phyloP scores from a whole-genome alignment of 2,888 invertebrate species.

The Neoitamus cyanurus region DNA sequence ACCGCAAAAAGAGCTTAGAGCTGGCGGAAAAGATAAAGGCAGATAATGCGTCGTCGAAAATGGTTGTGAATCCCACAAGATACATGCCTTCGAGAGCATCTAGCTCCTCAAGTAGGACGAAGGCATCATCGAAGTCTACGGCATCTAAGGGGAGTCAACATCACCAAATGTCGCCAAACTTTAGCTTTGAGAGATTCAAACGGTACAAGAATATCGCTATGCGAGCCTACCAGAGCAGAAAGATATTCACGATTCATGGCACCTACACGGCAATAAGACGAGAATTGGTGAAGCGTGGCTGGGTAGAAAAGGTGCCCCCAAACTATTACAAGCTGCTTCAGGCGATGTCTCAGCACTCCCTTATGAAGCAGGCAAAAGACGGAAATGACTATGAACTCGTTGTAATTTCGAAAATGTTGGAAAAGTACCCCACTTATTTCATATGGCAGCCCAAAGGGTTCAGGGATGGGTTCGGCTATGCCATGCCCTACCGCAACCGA shows the following conservation, averaged over 20 bases:
- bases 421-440: conserved; percentile 74
- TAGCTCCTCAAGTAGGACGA: too few species aligned
- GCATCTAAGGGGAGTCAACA: neutral
- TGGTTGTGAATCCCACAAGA: neutral
- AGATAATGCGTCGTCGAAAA: neutral
- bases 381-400: conserved; percentile 64
- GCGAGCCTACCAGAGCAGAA: conserved; percentile 59
- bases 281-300: conserved; percentile 74
- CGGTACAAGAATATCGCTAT: conserved; percentile 35
- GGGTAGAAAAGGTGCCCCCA: conserved; percentile 76
- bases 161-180: neutral
- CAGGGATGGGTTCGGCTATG: conserved; percentile 56
- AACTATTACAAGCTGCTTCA: conserved; percentile 60
- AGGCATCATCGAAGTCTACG: neutral
- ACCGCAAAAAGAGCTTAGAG: neutral
- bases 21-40: neutral
- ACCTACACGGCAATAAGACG: conserved; percentile 59
- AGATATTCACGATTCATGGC: conserved; percentile 63
- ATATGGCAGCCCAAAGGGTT: conserved; percentile 72
- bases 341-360: conserved; percentile 57
- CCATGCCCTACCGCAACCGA: conserved; percentile 60
- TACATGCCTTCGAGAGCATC: too few species aligned
- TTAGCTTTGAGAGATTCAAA: conserved; percentile 47
- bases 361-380: conserved; percentile 59
- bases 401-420: conserved; percentile 72